Percentiles rank a stretch among this genome's conserved stretches.
Conservation (phyloP, 2,797 vertebrate species). For the Chloroceryle inda region DNA sequence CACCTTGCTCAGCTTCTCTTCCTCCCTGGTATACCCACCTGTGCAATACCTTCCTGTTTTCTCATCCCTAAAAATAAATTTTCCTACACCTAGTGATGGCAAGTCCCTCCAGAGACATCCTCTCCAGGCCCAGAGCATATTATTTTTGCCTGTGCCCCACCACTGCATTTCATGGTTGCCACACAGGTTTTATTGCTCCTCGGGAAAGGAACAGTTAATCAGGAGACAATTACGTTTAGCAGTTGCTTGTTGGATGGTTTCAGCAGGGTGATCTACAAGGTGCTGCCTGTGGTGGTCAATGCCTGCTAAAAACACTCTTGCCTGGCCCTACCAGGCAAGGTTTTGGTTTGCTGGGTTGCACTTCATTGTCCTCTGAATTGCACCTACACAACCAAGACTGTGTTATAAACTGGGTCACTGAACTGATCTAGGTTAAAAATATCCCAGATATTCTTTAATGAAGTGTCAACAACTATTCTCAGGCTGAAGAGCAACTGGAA, state of each 20-base stretch:
- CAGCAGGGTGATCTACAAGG: neutral
- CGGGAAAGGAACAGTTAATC: neutral
- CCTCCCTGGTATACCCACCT: fast-evolving
- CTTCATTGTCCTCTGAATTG: neutral
- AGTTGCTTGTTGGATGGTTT: constrained; percentile 6
- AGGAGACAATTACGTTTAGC: neutral
- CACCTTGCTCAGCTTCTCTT: neutral
- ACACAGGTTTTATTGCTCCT: neutral
- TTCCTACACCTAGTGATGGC: neutral
- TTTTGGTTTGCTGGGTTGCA: fast-evolving
- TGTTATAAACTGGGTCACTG: neutral
- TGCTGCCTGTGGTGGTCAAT: neutral
- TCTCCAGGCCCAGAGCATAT: neutral
- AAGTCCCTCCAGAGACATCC: neutral
- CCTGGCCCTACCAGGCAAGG: neutral
- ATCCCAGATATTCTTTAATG: constrained; percentile 62
- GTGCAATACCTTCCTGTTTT: fast-evolving
- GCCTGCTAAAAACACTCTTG: neutral
- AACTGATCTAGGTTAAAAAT: constrained; percentile 40
- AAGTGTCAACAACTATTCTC: constrained; percentile 64
- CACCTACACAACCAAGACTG: neutral
- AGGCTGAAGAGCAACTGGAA: constrained; percentile 12
- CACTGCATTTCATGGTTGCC: fast-evolving
- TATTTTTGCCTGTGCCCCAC: neutral
- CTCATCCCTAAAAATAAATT: fast-evolving